Percentiles rank a stretch among this genome's conserved stretches.
These are phyloP conservation scores for Odontocerum albicorne DNA, from an alignment of 2,888 invertebrate species.

Conservation along the genomic window DNA sequence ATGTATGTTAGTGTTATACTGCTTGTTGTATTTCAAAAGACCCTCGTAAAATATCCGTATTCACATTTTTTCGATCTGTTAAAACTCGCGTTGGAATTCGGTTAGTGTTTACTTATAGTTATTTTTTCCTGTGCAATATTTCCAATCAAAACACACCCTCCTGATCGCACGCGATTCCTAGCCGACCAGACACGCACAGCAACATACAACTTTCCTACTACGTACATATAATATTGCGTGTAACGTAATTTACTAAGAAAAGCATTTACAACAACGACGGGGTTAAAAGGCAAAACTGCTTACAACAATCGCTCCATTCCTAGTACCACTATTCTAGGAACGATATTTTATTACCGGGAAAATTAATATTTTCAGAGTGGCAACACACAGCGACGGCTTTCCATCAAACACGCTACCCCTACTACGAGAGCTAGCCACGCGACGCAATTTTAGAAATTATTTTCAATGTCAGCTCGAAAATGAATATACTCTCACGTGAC, in stretches of 20 bases:
- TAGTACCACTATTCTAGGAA: slow-evolving; percentile 13
- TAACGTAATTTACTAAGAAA: neutral
- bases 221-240: slow-evolving; percentile 5
- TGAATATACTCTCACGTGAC: neutral
- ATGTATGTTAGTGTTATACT: too few relatives aligned
- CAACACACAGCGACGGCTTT: neutral
- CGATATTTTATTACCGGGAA: slow-evolving; percentile 13
- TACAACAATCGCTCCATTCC: slow-evolving; percentile 5
- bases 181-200: neutral
- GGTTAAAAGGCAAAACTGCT: slow-evolving; percentile 6
- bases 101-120: too few relatives aligned
- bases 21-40: too few relatives aligned
- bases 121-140: too few relatives aligned
- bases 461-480: slow-evolving; percentile 2
- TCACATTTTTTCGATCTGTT: too few relatives aligned
- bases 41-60: too few relatives aligned
- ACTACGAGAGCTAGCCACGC: too few relatives aligned
- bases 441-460: neutral
- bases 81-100: too few relatives aligned
- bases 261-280: slow-evolving; percentile 3
- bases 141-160: too few relatives aligned
- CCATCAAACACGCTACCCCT: neutral
- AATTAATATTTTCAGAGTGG: slow-evolving; percentile 10
- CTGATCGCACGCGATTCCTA: too few relatives aligned
- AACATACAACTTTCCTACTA: neutral